phyloP scores from a whole-genome alignment of 2,113 vertebrate species.

The Ivindomyrus marchei region DNA sequence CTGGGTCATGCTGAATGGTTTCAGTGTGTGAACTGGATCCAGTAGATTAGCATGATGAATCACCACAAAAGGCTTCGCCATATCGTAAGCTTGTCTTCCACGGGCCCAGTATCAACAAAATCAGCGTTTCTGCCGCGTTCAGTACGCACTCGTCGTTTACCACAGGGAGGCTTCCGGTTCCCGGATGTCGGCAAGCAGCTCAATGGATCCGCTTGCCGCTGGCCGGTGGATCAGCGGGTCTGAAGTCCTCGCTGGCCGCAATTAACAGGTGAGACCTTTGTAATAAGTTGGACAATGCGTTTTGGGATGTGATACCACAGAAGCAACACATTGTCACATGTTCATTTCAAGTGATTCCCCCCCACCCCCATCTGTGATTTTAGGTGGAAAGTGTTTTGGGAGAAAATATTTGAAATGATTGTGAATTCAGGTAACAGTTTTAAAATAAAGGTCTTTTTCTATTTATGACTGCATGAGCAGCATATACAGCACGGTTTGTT shows the following conservation, averaged over 20 bases:
- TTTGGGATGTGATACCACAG: neutral
- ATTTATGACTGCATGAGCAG: neutral
- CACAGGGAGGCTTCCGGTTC: neutral
- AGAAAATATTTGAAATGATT: conserved; percentile 5
- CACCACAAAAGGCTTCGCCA: conserved; percentile 10
- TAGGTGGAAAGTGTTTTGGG: neutral
- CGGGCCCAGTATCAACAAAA: neutral
- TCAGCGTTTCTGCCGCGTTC: neutral
- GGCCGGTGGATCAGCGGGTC: neutral
- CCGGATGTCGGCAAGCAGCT: neutral
- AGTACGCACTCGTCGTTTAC: neutral
- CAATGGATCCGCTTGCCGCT: neutral
- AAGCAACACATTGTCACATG: conserved; percentile 11
- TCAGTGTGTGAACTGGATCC: conserved; percentile 16
- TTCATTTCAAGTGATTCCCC: conserved; percentile 10
- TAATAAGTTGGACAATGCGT: conserved; percentile 5
- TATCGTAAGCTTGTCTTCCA: neutral
- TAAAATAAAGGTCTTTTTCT: neutral
- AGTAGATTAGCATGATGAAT: conserved; percentile 5
- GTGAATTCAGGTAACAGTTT: neutral
- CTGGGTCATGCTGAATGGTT: conserved; percentile 8
- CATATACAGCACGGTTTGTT: neutral
- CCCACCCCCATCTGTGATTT: neutral
- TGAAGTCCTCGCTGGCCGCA: neutral
- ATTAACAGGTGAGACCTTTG: conserved; percentile 17